These are phyloP conservation scores for Thryonomys swinderianus DNA, from an alignment of 2,113 vertebrate species.

Conservation along the genomic window DNA sequence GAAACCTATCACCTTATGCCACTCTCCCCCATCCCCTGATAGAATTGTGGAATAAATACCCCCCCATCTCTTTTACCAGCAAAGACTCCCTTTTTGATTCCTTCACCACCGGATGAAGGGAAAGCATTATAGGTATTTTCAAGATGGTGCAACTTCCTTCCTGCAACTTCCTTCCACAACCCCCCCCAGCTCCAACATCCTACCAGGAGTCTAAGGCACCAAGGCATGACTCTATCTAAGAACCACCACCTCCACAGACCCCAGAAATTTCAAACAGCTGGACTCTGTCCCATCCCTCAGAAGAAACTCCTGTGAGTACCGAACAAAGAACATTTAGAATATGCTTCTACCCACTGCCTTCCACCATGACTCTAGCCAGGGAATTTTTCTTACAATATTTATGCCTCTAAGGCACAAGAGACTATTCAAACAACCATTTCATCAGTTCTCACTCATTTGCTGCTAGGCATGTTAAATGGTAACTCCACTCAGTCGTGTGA, in stretches of 20 bases:
- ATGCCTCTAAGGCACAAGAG: neutral
- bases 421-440: neutral
- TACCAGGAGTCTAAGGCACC: neutral
- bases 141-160: rapidly evolving
- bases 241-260: neutral
- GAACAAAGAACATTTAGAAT: neutral
- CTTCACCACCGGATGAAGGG: neutral
- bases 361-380: neutral
- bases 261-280: neutral
- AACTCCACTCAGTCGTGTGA: neutral
- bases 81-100: neutral
- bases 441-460: neutral
- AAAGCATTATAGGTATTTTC: neutral
- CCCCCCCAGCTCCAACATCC: too few species aligned
- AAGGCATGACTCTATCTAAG: neutral
- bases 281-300: neutral
- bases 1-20: rapidly evolving
- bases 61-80: neutral
- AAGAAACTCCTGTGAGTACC: neutral
- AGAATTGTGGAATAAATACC: neutral
- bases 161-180: too few species aligned
- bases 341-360: neutral
- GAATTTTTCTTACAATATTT: neutral
- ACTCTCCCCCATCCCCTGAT: neutral
- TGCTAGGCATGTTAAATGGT: neutral